Evolutionary conservation across 1,140 invertebrate species (phyloP).

Genomic region (Oryctes rhinoceros): DNA sequence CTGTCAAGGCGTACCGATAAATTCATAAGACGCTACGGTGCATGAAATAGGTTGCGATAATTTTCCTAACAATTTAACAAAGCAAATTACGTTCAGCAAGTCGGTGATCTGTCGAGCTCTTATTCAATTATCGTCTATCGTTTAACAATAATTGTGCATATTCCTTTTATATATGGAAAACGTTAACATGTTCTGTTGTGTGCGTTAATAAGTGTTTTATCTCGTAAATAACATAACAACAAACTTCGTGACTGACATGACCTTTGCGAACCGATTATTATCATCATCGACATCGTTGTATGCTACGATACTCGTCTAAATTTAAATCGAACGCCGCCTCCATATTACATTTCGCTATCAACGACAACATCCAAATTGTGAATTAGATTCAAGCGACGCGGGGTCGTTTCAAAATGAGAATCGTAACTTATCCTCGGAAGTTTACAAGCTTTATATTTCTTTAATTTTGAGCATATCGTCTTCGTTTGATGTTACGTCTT

Average conservation of each 20-base stretch:
- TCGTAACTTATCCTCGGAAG: too few species aligned
- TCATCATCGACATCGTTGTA: neutral
- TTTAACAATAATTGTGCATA: conserved; percentile 12
- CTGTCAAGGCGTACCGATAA: neutral
- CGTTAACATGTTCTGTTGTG: neutral
- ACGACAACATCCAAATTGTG: too few species aligned
- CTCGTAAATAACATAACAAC: conserved; percentile 3
- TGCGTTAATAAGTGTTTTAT: conserved; percentile 16
- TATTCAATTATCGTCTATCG: neutral
- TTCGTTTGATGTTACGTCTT: too few species aligned
- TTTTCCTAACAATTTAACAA: neutral
- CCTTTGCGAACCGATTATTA: conserved; percentile 9
- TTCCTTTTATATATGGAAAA: neutral
- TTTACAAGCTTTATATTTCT: too few species aligned
- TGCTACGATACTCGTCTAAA: conserved; percentile 8
- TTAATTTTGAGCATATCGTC: too few species aligned
- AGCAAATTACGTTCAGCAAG: neutral
- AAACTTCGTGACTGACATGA: conserved; percentile 22
- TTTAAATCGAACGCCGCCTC: neutral
- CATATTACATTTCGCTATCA: too few species aligned
- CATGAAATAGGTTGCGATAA: neutral
- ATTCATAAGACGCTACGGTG: neutral
- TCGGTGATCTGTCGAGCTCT: neutral
- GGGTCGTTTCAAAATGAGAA: too few species aligned
- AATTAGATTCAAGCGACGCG: too few species aligned